These are phyloP conservation scores for Corythucha ciliata DNA, from an alignment of 2,888 invertebrate genomes.

Conservation along the genomic window DNA sequence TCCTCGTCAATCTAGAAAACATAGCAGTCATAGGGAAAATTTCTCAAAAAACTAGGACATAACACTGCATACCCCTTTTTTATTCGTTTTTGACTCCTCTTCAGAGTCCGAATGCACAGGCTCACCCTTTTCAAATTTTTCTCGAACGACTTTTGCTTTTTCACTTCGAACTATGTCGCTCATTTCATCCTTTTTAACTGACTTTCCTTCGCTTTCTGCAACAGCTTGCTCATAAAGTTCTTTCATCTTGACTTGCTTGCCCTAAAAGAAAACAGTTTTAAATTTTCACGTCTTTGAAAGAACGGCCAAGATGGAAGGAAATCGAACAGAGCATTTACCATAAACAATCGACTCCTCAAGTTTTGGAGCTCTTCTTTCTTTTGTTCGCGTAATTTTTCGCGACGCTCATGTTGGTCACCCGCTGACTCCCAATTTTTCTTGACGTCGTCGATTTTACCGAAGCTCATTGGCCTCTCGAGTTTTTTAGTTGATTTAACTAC, in stretches of 20 bases:
- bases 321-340: constrained; percentile 46
- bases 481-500: constrained; percentile 30
- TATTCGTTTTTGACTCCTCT: constrained; percentile 44
- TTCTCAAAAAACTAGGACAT: not conserved
- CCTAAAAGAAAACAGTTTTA: constrained; percentile 47
- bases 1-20: constrained; percentile 50
- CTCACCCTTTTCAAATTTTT: constrained; percentile 73
- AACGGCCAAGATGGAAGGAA: not conserved
- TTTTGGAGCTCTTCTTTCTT: constrained; percentile 82
- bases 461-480: constrained; percentile 63
- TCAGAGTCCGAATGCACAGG: constrained; percentile 50
- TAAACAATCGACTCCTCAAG: constrained; percentile 71
- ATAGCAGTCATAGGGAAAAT: not conserved
- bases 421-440: constrained; percentile 68
- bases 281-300: not conserved
- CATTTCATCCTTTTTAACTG: constrained; percentile 48
- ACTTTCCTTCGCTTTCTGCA: constrained; percentile 55
- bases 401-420: constrained; percentile 42
- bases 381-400: constrained; percentile 62
- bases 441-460: constrained; percentile 75
- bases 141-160: constrained; percentile 57
- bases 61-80: constrained; percentile 26
- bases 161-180: constrained; percentile 47
- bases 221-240: constrained; percentile 88
- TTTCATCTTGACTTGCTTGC: constrained; percentile 82